phyloP scores from a whole-genome alignment of 2,888 invertebrate genomes.

The Abscondita cerata region DNA sequence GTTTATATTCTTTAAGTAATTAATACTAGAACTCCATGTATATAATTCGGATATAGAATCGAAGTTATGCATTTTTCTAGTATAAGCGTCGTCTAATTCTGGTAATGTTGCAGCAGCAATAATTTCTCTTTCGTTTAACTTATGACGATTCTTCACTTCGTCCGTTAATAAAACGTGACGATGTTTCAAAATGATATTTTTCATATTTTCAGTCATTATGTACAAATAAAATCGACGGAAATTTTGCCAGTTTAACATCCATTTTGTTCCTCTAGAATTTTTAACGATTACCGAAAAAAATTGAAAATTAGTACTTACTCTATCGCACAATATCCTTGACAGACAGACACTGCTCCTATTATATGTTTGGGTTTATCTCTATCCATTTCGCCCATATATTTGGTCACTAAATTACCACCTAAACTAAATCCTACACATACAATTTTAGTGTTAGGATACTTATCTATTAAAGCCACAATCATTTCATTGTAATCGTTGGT shows the following conservation, averaged over 20 bases:
- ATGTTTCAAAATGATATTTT: slow-evolving; percentile 85
- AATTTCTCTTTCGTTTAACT: slow-evolving; percentile 81
- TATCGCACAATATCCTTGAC: slow-evolving; percentile 92
- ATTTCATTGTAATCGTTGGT: slow-evolving; percentile 89
- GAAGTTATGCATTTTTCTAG: slow-evolving; percentile 80
- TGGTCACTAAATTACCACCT: slow-evolving; percentile 92
- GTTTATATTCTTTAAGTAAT: slow-evolving; percentile 78
- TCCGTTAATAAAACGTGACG: slow-evolving; percentile 77
- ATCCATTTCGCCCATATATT: slow-evolving; percentile 84
- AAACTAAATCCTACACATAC: slow-evolving; percentile 92
- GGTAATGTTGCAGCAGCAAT: slow-evolving; percentile 86
- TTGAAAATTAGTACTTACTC: slow-evolving; percentile 67
- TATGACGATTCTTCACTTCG: slow-evolving; percentile 72
- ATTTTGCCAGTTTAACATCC: slow-evolving; percentile 86
- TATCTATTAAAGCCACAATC: slow-evolving; percentile 75
- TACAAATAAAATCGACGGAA: slow-evolving; percentile 89
- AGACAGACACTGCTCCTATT: slow-evolving; percentile 89
- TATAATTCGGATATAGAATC: slow-evolving; percentile 80
- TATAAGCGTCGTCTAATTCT: slow-evolving; percentile 90
- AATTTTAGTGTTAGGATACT: slow-evolving; percentile 78
- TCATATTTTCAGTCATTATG: slow-evolving; percentile 92
- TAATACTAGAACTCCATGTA: slow-evolving; percentile 82
- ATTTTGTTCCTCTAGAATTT: slow-evolving; percentile 74
- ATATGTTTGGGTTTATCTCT: slow-evolving; percentile 71
- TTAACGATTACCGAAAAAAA: too few species aligned